Evolutionary conservation across 2,888 invertebrate species (phyloP), one percentile per base, ranked within the genome.

Genomic region (Taenaris catops): DNA sequence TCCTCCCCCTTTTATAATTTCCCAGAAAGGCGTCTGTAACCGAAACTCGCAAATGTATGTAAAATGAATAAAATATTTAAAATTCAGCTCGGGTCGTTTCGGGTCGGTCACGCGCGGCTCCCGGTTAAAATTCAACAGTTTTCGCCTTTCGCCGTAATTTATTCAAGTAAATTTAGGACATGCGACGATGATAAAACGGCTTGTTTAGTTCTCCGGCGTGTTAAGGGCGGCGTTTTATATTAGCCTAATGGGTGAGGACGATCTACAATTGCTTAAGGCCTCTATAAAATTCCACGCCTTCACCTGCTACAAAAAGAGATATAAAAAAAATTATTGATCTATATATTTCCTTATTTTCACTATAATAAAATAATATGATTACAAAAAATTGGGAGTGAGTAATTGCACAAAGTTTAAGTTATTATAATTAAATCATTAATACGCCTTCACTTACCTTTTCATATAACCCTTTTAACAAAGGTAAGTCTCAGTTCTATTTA

Each of bases 91-190:
- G 36, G 41, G 36, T 37, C 35, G 31, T 18, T 34, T 42, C 20
- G 38, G 43, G 46, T 27, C 46, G 45, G 52, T 47, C 51, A 51
- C 53, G 53, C 48, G 46, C 51, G 34, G 41, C 40, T 41, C 40
- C 42, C 48, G 53, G 53, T 54, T 55, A 76, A 76, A 78, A 76
- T 81, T 78, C 78, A 75, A 71, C 75, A 64, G 69, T 73, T 71
- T 63, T 63, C 68, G 63, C 69, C 61, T 59, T 49, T 54, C 46
- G 54, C 54, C n/a, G 55, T 78, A 79, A 80, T 79, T 78, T 83
- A 83, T 81, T 79, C 79, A 69, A 76, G 70, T 72, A 72, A 71
- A 79, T 75, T 80, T 79, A 57, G 68, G 65, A 69, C 71, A 69
- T 62, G 63, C 57, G 59, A 63, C 67, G 60, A 61, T 56, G 67